Percentiles rank a stretch among this genome's conserved stretches.
Evolutionary conservation across 1,140 invertebrate genomes (phyloP).

Genomic region (Dendrolimus kikuchii): DNA sequence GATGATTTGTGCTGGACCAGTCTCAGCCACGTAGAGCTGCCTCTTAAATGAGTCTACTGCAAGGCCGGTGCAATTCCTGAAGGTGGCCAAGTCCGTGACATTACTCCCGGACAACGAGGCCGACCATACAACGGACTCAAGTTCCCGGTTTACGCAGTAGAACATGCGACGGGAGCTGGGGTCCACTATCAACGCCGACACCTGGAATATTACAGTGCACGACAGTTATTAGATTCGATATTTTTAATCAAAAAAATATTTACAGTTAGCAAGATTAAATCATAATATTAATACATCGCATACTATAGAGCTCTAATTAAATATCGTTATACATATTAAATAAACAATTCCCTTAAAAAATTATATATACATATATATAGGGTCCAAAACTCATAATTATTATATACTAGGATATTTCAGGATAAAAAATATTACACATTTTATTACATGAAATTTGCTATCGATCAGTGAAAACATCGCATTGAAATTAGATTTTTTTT

Average conservation of each 20-base stretch:
- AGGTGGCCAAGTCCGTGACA: conserved; percentile 17
- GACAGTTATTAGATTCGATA: neutral
- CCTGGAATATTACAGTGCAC: conserved; percentile 24
- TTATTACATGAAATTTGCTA: too few species aligned
- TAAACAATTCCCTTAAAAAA: too few species aligned
- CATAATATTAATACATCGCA: neutral
- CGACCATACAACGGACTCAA: conserved; percentile 27
- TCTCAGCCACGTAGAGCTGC: conserved; percentile 80
- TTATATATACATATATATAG: too few species aligned
- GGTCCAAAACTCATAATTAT: too few species aligned
- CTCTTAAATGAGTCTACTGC: conserved; percentile 78
- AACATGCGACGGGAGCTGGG: conserved; percentile 72
- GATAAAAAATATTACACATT: too few species aligned
- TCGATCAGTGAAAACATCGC: too few species aligned
- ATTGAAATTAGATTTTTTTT: too few species aligned
- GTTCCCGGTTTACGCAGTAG: conserved; percentile 56
- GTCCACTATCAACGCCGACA: conserved; percentile 70
- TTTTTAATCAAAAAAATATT: too few species aligned
- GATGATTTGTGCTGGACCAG: conserved; percentile 73
- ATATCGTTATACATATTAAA: too few species aligned
- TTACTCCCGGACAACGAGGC: conserved; percentile 24
- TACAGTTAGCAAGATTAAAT: too few species aligned
- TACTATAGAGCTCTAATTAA: too few species aligned
- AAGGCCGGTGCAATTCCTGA: conserved; percentile 74
- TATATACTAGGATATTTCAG: too few species aligned